These are phyloP conservation scores for Gymnothorax javanicus DNA, from an alignment of 2,797 vertebrate species.

Conservation along the genomic window DNA sequence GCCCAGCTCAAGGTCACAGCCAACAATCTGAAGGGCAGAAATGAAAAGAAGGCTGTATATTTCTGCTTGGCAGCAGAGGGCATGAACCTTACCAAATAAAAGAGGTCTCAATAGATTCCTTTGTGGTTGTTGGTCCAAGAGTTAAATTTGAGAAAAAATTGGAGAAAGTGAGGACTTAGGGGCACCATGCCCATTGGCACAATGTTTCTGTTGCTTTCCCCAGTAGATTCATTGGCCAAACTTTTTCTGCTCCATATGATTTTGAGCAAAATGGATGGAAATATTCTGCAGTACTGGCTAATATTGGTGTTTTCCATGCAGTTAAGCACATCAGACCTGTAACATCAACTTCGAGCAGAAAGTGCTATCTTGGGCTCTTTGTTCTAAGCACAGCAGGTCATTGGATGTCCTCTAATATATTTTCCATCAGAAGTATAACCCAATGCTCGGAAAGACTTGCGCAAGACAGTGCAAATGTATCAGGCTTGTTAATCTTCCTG, in stretches of 20 bases:
- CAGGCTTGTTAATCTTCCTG: conserved; percentile 54
- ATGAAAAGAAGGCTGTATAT: not conserved
- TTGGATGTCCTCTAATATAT: not conserved
- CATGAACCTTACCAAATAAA: not conserved
- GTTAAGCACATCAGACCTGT: conserved; percentile 28
- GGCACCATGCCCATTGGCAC: conserved; percentile 12
- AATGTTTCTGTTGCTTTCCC: conserved; percentile 2
- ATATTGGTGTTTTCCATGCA: conserved; percentile 7
- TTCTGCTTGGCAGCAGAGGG: not conserved
- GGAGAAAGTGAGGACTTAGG: not conserved
- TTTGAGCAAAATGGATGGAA: conserved; percentile 16
- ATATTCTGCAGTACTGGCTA: conserved; percentile 29
- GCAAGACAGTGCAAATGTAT: conserved; percentile 53
- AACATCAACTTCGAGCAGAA: conserved; percentile 9
- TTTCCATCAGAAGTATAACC: conserved; percentile 47
- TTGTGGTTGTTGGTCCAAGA: not conserved
- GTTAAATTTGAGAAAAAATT: not conserved
- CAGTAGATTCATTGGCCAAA: conserved; percentile 26
- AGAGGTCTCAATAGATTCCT: not conserved
- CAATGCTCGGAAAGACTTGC: conserved; percentile 49
- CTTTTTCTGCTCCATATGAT: conserved; percentile 28
- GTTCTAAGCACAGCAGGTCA: not conserved
- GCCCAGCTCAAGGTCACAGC: conserved; percentile 92
- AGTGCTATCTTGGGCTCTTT: not conserved
- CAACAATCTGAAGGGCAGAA: conserved; percentile 81